Percentiles rank a stretch among this genome's conserved stretches.
Evolutionary conservation across 1,140 invertebrate species (phyloP).

Genomic region (Saccostrea glomerata): DNA sequence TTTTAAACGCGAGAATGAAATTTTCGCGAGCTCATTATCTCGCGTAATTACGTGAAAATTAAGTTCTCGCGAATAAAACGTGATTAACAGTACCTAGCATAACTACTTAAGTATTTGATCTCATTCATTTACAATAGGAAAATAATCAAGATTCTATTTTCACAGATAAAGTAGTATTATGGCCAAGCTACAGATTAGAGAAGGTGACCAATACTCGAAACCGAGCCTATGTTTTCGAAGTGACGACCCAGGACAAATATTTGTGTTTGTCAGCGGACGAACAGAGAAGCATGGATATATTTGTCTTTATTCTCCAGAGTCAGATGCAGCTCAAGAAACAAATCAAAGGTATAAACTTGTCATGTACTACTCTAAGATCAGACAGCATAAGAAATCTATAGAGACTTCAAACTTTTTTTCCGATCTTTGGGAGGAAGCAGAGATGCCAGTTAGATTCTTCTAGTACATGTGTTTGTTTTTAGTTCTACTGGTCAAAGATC

Average conservation of each 20-base stretch:
- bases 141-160: background rate
- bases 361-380: background rate
- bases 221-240: constrained; percentile 71
- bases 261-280: constrained; percentile 73
- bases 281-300: constrained; percentile 69
- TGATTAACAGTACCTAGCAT: too few species aligned
- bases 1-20: too few species aligned
- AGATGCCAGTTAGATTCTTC: too few species aligned
- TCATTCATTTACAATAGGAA: too few species aligned
- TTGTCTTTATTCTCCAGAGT: constrained; percentile 72
- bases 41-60: too few species aligned
- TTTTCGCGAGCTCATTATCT: too few species aligned
- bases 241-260: constrained; percentile 69
- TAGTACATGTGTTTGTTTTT: too few species aligned
- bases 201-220: constrained; percentile 71
- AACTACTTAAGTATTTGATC: too few species aligned
- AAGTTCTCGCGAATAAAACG: too few species aligned
- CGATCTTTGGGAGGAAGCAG: background rate
- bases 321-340: constrained; percentile 68
- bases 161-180: constrained; percentile 62
- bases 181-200: constrained; percentile 68
- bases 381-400: background rate
- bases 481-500: too few species aligned
- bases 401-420: background rate
- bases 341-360: constrained; percentile 65